Evolutionary conservation across 2,113 vertebrate species (phyloP), one percentile per base, ranked within the genome.

Genomic region (Dromaius novaehollandiae): DNA sequence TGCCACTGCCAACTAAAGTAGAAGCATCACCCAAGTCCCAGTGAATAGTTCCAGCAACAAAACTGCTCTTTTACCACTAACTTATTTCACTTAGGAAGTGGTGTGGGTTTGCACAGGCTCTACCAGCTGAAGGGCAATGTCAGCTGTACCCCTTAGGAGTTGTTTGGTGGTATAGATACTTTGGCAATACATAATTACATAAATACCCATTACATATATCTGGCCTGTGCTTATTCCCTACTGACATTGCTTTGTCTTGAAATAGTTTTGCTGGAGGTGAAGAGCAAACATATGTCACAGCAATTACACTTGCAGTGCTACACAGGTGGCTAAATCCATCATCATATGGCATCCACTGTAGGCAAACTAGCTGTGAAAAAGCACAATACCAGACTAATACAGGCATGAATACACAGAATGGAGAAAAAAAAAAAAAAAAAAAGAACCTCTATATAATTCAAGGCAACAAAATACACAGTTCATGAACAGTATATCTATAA

Each of bases 321-420:
- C 89, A 51, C 96, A 97, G 96, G 94, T 94, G 96, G 95, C 89
- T 93, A 88, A 94, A 97, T 91, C 91, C 93, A 93, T 89, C 94
- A 94, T 94, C 97, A 95, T 80, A 96, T 91, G 96, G 95, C 78
- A 97, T 46, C 84, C 66, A 93, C 89, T 89, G 91, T 87, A 95
- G 84, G 87, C 93, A 95, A 95, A 70, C 78, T 89, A 95, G 78
- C 89, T 96, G 93, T 34, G 94, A 97, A 95, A 88, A 36, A 68
- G 93, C 92, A 91, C 82, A 88, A 95, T 20, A 89, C 89, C 95
- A 96, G 60, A 71, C 82, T 70, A 70, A 85, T 55, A 38, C 75
- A 95, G 87, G 32, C 75, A 46, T 22, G 58, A 95, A 77, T 4
- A 89, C 85, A 96, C 19, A 91, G 82, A 91, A 75, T 30, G 21